Percentiles rank a stretch among this genome's conserved stretches.
phyloP scores from a whole-genome alignment of 2,888 invertebrate genomes.

The Ormyrus nitidulus region DNA sequence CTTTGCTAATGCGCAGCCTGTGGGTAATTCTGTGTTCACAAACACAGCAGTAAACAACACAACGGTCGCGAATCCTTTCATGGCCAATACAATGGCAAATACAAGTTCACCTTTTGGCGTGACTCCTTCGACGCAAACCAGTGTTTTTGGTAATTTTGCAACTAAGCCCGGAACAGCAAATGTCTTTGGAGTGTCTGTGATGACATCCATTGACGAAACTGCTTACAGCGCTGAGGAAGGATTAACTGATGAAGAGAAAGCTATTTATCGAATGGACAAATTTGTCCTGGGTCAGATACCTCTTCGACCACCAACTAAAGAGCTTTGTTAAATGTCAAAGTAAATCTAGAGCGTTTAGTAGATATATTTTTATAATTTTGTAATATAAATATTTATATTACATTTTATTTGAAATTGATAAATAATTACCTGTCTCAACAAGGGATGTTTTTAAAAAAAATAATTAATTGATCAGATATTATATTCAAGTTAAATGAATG shows the following conservation, averaged over 20 bases:
- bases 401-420: no score
- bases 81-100: slow-evolving; percentile 14
- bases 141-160: slow-evolving; percentile 48
- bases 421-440: no score
- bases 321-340: slow-evolving; percentile 19
- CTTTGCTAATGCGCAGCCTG: slow-evolving; percentile 62
- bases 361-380: no score
- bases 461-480: no score
- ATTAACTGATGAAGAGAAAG: slow-evolving; percentile 71
- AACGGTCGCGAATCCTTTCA: slow-evolving; percentile 53
- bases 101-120: slow-evolving; percentile 54
- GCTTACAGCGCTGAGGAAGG: slow-evolving; percentile 64
- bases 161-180: neutral
- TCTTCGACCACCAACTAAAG: slow-evolving; percentile 69
- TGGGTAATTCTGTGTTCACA: slow-evolving; percentile 5
- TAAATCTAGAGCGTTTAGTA: no score
- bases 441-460: no score
- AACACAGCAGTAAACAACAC: slow-evolving; percentile 53
- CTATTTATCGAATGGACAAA: slow-evolving; percentile 63
- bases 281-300: slow-evolving; percentile 70
- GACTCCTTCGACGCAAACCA: slow-evolving; percentile 43
- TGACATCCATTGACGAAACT: slow-evolving; percentile 62
- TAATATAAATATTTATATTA: no score
- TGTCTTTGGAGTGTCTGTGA: slow-evolving; percentile 52
- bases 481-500: no score